Evolutionary conservation across 2,113 vertebrate species (phyloP).

Genomic region (Megaceryle torquata): DNA sequence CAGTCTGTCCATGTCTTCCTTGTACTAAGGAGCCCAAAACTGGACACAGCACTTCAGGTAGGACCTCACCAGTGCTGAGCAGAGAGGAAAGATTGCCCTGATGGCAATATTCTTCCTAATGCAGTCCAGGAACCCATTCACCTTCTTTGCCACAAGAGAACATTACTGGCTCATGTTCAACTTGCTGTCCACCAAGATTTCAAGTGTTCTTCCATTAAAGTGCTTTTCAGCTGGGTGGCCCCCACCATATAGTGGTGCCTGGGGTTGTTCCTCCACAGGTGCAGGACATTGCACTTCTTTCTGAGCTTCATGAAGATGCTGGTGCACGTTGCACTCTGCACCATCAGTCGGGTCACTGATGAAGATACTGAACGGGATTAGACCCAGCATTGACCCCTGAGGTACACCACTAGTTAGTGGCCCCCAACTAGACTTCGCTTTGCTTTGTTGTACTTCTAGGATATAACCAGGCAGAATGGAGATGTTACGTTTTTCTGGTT

Average conservation of each 20-base stretch:
- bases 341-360: neutral
- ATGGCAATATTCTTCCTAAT: neutral
- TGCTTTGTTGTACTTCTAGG: neutral
- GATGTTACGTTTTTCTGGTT: neutral
- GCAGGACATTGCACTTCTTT: neutral
- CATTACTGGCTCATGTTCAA: neutral
- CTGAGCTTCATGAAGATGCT: neutral
- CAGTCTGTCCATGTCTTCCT: neutral
- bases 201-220: neutral
- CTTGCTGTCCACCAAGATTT: neutral
- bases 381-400: neutral
- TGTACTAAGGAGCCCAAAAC: neutral
- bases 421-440: neutral
- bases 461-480: neutral
- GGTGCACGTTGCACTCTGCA: neutral
- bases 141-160: neutral
- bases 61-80: neutral
- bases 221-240: neutral
- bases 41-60: neutral
- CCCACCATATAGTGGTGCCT: neutral
- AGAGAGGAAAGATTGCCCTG: neutral
- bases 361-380: neutral
- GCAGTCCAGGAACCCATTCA: neutral
- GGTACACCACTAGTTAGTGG: neutral
- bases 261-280: neutral